Conservation (phyloP, 2,113 vertebrate genomes). For the Pseudorhombus dupliciocellatus region DNA sequence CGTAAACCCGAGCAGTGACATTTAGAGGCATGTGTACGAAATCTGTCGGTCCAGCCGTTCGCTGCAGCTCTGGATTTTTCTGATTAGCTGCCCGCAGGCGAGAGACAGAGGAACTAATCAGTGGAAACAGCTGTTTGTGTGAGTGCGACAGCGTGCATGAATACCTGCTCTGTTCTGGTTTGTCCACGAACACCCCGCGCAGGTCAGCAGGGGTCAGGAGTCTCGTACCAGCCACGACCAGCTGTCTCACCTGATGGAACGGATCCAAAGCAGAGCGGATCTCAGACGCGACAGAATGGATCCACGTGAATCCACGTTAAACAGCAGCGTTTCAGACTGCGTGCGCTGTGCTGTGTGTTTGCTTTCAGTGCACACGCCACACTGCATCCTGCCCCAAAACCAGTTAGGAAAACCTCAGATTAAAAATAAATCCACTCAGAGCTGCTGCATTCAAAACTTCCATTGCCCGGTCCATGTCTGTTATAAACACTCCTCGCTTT, state of each 20-base stretch:
- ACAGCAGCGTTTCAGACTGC: neutral
- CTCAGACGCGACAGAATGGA: neutral
- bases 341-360: neutral
- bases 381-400: neutral
- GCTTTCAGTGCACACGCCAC: neutral
- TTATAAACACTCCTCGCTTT: neutral
- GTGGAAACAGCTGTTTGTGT: conserved; percentile 61
- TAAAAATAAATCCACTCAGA: conserved; percentile 4
- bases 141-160: conserved; percentile 39
- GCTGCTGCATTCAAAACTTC: conserved; percentile 4
- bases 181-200: conserved; percentile 9
- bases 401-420: conserved; percentile 11
- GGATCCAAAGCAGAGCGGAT: neutral
- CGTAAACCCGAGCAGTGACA: conserved; percentile 8
- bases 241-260: neutral
- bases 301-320: neutral
- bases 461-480: neutral
- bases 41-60: neutral
- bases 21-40: neutral
- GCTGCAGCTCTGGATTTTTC: conserved; percentile 37
- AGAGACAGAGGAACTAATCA: conserved; percentile 65
- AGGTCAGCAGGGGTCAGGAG: neutral
- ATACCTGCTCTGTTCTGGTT: conserved; percentile 57
- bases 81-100: conserved; percentile 45
- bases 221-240: neutral